Evolutionary conservation across 1,140 invertebrate species (phyloP).

Genomic region (Stenopsyche tienmushanensis): DNA sequence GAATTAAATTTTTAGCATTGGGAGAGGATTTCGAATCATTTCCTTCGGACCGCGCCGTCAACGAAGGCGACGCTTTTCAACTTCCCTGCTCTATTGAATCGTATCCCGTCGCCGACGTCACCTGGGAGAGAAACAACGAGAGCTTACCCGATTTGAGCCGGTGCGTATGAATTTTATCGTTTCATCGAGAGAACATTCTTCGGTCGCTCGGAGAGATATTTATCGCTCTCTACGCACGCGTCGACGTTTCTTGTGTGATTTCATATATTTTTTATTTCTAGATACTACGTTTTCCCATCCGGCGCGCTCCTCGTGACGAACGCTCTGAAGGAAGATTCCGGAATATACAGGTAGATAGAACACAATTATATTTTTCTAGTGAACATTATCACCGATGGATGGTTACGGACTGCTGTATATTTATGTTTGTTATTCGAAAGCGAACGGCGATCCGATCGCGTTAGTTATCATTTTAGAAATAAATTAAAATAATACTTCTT

Average conservation of each 20-base stretch:
- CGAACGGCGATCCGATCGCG: too few relatives aligned
- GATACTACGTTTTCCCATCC: conserved; percentile 35
- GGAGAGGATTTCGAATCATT: too few relatives aligned
- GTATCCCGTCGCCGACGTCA: conserved; percentile 43
- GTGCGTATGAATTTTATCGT: conserved; percentile 8
- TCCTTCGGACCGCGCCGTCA: too few relatives aligned
- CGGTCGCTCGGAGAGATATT: too few relatives aligned
- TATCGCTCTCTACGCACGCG: too few relatives aligned
- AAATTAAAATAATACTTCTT: too few relatives aligned
- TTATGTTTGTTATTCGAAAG: too few relatives aligned
- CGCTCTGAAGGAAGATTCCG: conserved; percentile 31
- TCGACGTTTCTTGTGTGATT: background rate
- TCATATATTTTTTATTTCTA: conserved; percentile 22
- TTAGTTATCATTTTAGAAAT: too few relatives aligned
- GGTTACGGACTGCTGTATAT: too few relatives aligned
- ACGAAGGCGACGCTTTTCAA: conserved; percentile 45
- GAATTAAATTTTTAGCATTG: conserved; percentile 7
- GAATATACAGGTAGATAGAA: conserved; percentile 34
- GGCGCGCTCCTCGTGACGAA: conserved; percentile 34
- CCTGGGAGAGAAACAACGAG: conserved; percentile 45
- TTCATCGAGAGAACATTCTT: background rate
- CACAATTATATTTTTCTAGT: too few relatives aligned
- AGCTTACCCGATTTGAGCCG: conserved; percentile 35
- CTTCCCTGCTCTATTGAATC: conserved; percentile 47
- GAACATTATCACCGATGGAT: too few relatives aligned